Evolutionary conservation across 2,113 vertebrate genomes (phyloP).

Genomic region (Alouatta palliata): DNA sequence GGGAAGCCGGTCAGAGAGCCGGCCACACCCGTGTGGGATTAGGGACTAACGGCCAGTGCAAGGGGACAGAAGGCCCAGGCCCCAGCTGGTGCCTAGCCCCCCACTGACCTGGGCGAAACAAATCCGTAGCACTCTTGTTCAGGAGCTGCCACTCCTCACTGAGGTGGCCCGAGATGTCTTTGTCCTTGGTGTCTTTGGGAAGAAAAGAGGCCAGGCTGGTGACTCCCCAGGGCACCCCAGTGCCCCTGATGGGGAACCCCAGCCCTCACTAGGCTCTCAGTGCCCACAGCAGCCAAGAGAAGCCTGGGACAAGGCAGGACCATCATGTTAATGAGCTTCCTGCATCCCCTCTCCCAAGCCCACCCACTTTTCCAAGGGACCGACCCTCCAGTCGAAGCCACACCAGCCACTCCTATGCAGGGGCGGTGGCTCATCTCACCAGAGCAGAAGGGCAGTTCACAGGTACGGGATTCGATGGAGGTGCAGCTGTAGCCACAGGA

Average conservation of each 20-base stretch:
- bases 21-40: background rate
- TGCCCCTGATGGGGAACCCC: background rate
- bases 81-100: background rate
- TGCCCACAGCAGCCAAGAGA: background rate
- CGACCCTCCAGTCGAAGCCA: background rate
- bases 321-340: background rate
- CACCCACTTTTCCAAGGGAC: background rate
- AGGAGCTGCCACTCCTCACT: constrained; percentile 81
- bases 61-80: background rate
- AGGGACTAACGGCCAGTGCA: background rate
- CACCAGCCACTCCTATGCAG: background rate
- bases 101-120: constrained; percentile 89
- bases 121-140: constrained; percentile 82
- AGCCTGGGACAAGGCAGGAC: background rate
- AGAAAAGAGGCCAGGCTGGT: constrained; percentile 48
- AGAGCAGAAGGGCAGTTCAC: constrained; percentile 87
- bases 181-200: constrained; percentile 76
- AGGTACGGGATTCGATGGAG: constrained; percentile 89
- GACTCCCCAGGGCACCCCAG: background rate
- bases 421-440: constrained; percentile 80
- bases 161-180: constrained; percentile 59
- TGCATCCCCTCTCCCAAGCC: background rate
- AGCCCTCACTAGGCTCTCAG: background rate
- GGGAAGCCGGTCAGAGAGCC: fast-evolving
- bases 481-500: constrained; percentile 92